These are phyloP conservation scores for Chaitophorus viminalis DNA, from an alignment of 2,888 invertebrate species.

Conservation along the genomic window DNA sequence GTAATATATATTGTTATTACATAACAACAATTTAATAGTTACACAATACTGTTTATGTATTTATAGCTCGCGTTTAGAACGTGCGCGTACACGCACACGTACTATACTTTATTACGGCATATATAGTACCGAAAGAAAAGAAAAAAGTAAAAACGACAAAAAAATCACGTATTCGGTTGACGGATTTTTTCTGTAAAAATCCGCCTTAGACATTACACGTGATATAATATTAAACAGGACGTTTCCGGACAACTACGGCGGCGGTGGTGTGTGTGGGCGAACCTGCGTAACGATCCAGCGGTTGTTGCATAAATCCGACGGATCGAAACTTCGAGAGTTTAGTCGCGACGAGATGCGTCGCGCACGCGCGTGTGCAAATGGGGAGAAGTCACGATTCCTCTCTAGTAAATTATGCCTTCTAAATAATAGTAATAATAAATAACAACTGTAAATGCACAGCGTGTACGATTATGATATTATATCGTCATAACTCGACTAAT, in stretches of 20 bases:
- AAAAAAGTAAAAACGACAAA: slow-evolving; percentile 39
- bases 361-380: neutral
- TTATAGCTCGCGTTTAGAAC: neutral
- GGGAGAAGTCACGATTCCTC: slow-evolving; percentile 46
- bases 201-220: neutral
- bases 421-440: slow-evolving; percentile 41
- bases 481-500: slow-evolving; percentile 50
- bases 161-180: slow-evolving; percentile 14
- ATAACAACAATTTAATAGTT: neutral
- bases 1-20: neutral
- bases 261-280: slow-evolving; percentile 16
- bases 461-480: slow-evolving; percentile 3
- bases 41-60: neutral
- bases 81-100: neutral
- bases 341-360: neutral
- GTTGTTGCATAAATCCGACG: slow-evolving; percentile 40
- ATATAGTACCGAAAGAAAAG: neutral
- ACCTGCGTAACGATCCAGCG: neutral
- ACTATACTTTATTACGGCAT: too few species aligned
- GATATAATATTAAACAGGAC: neutral
- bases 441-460: neutral
- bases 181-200: neutral
- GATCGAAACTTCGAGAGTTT: slow-evolving; percentile 23
- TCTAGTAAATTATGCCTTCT: neutral
- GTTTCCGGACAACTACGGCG: neutral